Conservation (phyloP, 1,140 invertebrate genomes). For the Diorhabda sublineata region DNA sequence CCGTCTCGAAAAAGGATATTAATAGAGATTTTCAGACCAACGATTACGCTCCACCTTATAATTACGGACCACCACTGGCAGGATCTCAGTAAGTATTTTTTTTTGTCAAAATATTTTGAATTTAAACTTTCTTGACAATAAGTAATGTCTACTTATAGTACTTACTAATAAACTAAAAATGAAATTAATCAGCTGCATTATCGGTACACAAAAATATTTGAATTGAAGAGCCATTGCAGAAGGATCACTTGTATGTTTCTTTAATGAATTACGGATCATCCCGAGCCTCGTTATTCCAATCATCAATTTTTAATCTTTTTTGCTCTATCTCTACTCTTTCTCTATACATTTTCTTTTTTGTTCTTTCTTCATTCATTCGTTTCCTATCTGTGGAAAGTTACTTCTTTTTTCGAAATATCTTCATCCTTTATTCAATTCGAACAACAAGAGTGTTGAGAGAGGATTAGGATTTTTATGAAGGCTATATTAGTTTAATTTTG, state of each 20-base stretch:
- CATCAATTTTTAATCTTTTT: not conserved
- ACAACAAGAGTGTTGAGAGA: too few species aligned
- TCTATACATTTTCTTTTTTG: not conserved
- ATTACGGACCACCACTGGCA: constrained; percentile 7
- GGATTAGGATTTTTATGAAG: too few species aligned
- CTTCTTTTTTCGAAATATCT: too few species aligned
- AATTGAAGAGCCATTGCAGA: not conserved
- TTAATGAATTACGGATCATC: not conserved
- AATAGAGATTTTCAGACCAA: constrained; percentile 4
- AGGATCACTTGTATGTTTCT: not conserved
- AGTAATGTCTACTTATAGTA: not conserved
- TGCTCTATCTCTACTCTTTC: not conserved
- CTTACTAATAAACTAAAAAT: not conserved
- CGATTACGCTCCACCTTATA: not conserved
- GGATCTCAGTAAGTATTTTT: constrained; percentile 14
- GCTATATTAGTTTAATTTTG: too few species aligned
- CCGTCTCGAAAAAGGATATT: not conserved
- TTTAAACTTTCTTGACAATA: not conserved
- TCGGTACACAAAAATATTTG: not conserved
- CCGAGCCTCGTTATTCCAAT: not conserved
- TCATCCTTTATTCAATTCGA: too few species aligned
- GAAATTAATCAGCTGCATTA: too few species aligned
- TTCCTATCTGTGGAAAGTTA: too few species aligned
- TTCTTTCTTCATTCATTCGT: too few species aligned
- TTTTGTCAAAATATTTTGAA: not conserved